Evolutionary conservation across 2,113 vertebrate species (phyloP), one percentile per base, ranked within the genome.

Genomic region (Eudorcas thomsonii): DNA sequence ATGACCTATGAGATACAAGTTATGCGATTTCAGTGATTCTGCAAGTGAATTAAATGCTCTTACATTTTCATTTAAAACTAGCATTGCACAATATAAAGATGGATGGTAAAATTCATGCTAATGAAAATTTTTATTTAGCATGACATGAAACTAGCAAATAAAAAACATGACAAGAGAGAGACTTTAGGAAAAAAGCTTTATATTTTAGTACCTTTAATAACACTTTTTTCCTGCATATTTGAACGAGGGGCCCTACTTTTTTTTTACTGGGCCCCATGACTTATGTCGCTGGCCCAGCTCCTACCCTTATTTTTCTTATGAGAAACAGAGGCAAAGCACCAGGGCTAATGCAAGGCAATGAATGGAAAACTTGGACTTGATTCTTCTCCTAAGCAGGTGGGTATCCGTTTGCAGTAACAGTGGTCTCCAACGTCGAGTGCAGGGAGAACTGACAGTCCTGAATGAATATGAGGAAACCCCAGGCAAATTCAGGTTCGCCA

Each of bases 391-490:
- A 30, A 74, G 33, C 36, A 26, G 78, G 88, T 26, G 16, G 85
- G 52, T 33, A 30, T 60, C 84, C 28, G 11, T 33, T 59, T 3
- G 48, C 39, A 8, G 60, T 1, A 7, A 59, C 71, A 43, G 23
- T 0, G 36, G 33, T 95, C 86, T 97, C 88, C 94, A 92, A 13
- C 59, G 96, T 13, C 1, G 97, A 55, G 25, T 10, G 78, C 78
- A 94, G 97, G 85, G 88, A 77, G 48, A 43, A 92, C 96, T 96
- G 60, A 91, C 91, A 94, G 92, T 96, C 97, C 97, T 98, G 97
- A 98, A 97, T 96, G 97, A 96, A 13, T 94, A 96, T 97, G 96
- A 98, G 97, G 95, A 98, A 98, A 97, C 95, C 97, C 97, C 92
- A 88, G 97, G 96, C 85, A 97, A 96, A 96, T 94, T 96, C 97